Conservation (phyloP, 2,797 vertebrate genomes). For the Aplochiton taeniatus region DNA sequence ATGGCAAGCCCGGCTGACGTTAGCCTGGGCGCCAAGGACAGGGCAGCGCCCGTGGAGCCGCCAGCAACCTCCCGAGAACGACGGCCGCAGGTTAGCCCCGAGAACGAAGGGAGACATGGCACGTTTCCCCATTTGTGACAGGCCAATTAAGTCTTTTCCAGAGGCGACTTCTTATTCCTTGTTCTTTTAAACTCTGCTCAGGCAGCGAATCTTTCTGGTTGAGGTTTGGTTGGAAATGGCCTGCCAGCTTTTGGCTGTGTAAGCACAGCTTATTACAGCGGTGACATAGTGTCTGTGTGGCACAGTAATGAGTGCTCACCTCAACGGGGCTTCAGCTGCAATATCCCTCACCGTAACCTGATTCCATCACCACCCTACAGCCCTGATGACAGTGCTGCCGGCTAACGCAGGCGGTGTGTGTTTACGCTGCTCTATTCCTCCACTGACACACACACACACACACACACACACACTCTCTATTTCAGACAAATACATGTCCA, state of each 20-base stretch:
- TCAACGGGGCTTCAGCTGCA: conserved; percentile 14
- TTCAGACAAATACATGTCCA: not conserved
- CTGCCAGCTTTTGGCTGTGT: conserved; percentile 32
- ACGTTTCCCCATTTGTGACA: too few relatives aligned
- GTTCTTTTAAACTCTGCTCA: not conserved
- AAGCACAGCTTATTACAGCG: conserved; percentile 47
- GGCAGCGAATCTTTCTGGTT: conserved; percentile 24
- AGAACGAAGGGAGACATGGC: too few relatives aligned
- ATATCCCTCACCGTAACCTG: conserved; percentile 32
- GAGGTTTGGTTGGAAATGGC: conserved; percentile 2
- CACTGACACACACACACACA: conserved; percentile 16
- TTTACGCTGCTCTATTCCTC: conserved; percentile 13
- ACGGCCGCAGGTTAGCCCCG: too few relatives aligned
- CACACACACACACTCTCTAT: not conserved
- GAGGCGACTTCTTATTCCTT: too few relatives aligned
- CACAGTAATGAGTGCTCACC: conserved; percentile 26
- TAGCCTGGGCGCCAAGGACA: not conserved
- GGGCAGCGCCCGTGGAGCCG: not conserved
- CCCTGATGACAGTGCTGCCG: conserved; percentile 8
- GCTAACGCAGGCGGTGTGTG: not conserved
- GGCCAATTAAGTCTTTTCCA: too few relatives aligned
- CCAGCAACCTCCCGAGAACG: too few relatives aligned
- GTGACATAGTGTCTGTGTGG: conserved; percentile 42
- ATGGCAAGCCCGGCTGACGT: not conserved
- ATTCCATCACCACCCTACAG: conserved; percentile 25